phyloP scores from a whole-genome alignment of 2,113 vertebrate genomes.

The Saccopteryx bilineata region DNA sequence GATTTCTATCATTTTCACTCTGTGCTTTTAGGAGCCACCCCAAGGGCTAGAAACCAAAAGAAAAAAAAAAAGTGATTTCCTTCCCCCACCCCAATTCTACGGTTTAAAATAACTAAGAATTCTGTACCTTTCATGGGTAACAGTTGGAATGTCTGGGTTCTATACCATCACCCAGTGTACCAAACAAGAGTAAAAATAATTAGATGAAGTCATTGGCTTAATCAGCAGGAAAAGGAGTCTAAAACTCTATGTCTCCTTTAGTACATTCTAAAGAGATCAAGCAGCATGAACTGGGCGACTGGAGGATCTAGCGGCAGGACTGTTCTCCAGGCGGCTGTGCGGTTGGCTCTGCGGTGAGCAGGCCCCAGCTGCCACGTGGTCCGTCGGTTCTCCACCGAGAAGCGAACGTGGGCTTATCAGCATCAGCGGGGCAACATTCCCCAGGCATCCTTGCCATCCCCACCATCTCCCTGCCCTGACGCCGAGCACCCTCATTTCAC shows the following conservation, averaged over 20 bases:
- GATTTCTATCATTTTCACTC: constrained; percentile 67
- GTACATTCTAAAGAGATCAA: constrained; percentile 52
- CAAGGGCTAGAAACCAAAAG: constrained; percentile 50
- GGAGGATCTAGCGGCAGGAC: background rate
- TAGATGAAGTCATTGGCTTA: constrained; percentile 42
- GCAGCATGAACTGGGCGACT: background rate
- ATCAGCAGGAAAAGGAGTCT: constrained; percentile 19
- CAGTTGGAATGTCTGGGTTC: background rate
- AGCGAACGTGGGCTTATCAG: background rate
- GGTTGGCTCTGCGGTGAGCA: background rate
- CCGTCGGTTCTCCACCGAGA: background rate
- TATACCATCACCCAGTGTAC: background rate
- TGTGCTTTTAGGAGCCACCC: constrained; percentile 62
- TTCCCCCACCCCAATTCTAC: background rate
- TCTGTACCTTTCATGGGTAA: constrained; percentile 46
- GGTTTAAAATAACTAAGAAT: constrained; percentile 69
- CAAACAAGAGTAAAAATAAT: constrained; percentile 64
- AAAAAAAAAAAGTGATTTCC: constrained; percentile 14
- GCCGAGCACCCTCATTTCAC: background rate
- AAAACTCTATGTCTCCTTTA: constrained; percentile 26
- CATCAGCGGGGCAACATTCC: background rate
- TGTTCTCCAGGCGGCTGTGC: background rate
- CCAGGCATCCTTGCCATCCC: background rate
- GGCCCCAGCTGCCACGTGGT: too few relatives aligned
- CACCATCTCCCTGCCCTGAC: background rate